These are phyloP conservation scores for Rhynchonycteris naso DNA, from an alignment of 2,797 vertebrate genomes.

Conservation along the genomic window DNA sequence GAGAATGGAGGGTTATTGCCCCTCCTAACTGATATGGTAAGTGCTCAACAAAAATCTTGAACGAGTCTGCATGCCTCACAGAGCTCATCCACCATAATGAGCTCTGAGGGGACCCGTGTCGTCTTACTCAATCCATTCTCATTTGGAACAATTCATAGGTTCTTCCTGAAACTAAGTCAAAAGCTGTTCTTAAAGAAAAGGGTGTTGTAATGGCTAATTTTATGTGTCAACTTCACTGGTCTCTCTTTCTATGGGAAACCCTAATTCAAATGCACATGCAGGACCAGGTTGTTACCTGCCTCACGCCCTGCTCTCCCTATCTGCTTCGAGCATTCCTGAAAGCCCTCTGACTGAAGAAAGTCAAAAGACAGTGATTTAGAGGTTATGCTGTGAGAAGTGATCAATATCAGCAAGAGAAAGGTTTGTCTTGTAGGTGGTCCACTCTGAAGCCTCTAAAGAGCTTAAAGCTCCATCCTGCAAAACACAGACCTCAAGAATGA, in stretches of 20 bases:
- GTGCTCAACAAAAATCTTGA: neutral
- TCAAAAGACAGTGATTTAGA: conserved; percentile 12
- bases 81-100: neutral
- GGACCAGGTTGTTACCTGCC: neutral
- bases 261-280: neutral
- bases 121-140: neutral
- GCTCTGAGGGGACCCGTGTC: neutral
- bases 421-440: neutral
- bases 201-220: neutral
- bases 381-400: neutral
- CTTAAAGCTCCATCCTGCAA: neutral
- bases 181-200: neutral
- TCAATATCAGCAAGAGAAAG: conserved; percentile 14
- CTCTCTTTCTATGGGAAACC: neutral
- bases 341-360: neutral
- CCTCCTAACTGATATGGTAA: neutral
- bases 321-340: conserved; percentile 1
- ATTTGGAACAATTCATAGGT: neutral
- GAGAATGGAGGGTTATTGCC: neutral
- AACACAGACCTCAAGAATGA: neutral
- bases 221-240: neutral
- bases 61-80: neutral
- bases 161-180: neutral
- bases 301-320: neutral
- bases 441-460: neutral